Evolutionary conservation across 2,797 vertebrate species (phyloP).

Genomic region (Fratercula arctica): DNA sequence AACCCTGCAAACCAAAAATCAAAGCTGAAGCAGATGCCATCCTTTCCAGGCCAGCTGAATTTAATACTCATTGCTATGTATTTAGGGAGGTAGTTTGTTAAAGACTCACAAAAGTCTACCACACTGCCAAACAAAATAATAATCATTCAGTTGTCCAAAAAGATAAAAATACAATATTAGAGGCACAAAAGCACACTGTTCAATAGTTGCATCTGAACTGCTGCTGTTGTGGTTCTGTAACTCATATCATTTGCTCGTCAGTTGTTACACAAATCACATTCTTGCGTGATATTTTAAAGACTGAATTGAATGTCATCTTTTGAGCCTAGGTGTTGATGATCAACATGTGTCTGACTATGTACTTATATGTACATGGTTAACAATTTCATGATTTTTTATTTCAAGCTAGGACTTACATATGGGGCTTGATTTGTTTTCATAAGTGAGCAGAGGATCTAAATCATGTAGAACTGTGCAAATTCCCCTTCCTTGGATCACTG

Average conservation of each 20-base stretch:
- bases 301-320: background rate
- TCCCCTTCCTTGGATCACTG: background rate
- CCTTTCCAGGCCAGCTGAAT: constrained; percentile 36
- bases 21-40: constrained; percentile 43
- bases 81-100: constrained; percentile 30
- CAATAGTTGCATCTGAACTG: background rate
- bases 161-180: background rate
- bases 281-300: background rate
- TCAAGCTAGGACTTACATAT: background rate
- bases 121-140: constrained; percentile 40
- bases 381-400: background rate
- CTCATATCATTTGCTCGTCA: background rate
- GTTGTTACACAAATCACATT: background rate
- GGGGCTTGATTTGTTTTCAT: background rate
- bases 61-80: background rate
- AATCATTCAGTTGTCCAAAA: constrained; percentile 18
- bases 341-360: background rate
- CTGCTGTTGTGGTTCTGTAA: background rate
- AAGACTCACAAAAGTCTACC: background rate
- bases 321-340: background rate
- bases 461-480: background rate
- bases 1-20: background rate
- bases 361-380: background rate
- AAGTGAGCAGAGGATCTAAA: background rate
- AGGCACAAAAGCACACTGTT: background rate